Evolutionary conservation across 2,888 invertebrate genomes (phyloP), one percentile per base, ranked within the genome.

Genomic region (Ormyrus thymus): DNA sequence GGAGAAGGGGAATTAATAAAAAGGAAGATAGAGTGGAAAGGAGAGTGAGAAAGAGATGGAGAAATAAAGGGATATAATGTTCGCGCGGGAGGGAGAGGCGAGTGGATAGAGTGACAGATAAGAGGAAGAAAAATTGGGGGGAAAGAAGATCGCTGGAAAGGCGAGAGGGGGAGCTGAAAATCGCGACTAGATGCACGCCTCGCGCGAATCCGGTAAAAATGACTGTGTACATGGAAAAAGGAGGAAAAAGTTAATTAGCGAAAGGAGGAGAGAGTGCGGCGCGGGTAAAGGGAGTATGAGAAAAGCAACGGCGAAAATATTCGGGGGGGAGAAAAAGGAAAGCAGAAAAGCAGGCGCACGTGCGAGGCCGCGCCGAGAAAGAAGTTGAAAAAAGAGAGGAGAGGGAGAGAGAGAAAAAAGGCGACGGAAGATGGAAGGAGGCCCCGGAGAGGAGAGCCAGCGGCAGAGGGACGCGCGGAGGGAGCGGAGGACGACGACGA

Each of bases 1-100:
- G 73, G 55, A 73, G 55, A 73, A 64, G 46, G 64, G 56, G 73
- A 73, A 73, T 73, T 73, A 73, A 73, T 64, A 73, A 73, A 65
- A 64, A 73, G 65, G 56, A 58, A 65, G 65, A 73, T 72, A 29
- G 53, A 72, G 55, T 62, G 55, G 62, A 64, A 29, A 46, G 9
- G 46, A 50, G 62, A 45, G 51, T 8, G 51, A 11, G 51, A 29
- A 48, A n/a, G 51, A 43, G 13, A 13, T 46, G 48, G 48, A 46
- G 48, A 64, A 48, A 69, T 69, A 46, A 56, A n/a, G 51, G 48
- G 46, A 48, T 59, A 70, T 69, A 69, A 69, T 29, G 70, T 59
- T 59, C 29, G n/a, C 46, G 45, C 3, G 53, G n/a, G 61, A 53
- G 61, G 73, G 43, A 55, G 69, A 56, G 58, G 50, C 64, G 65